Percentiles rank a stretch among this genome's conserved stretches.
phyloP scores from a whole-genome alignment of 2,888 invertebrate genomes.

The Syrphus vitripennis region DNA sequence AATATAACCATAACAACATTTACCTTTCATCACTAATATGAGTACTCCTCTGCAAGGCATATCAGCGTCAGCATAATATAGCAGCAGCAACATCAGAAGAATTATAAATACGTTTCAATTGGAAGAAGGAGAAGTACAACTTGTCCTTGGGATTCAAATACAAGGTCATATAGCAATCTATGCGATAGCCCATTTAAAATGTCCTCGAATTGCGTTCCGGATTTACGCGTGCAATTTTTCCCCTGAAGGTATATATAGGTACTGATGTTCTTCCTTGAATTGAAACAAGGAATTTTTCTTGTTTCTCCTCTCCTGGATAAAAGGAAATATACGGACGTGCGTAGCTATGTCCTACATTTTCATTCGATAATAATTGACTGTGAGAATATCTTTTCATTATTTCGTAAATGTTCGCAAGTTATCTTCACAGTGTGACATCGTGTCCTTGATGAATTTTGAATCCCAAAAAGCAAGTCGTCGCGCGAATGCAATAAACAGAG shows the following conservation, averaged over 20 bases:
- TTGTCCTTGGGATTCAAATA: constrained; percentile 54
- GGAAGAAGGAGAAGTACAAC: constrained; percentile 19
- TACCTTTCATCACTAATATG: constrained; percentile 67
- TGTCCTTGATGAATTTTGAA: constrained; percentile 59
- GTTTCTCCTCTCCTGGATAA: not conserved
- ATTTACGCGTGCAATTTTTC: constrained; percentile 62
- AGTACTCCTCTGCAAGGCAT: not conserved
- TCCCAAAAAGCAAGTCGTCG: constrained; percentile 38
- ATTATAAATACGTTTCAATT: not conserved
- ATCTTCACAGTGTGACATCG: constrained; percentile 77
- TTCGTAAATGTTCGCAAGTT: constrained; percentile 77
- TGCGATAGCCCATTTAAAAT: constrained; percentile 25
- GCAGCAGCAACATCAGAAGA: not conserved
- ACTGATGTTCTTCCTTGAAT: constrained; percentile 4
- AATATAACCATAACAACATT: constrained; percentile 72
- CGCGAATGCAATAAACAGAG: constrained; percentile 67
- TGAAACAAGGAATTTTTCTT: not conserved
- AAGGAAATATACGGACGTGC: not conserved
- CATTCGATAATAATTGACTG: constrained; percentile 64
- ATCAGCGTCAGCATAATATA: not conserved
- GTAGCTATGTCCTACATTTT: constrained; percentile 44
- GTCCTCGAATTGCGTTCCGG: constrained; percentile 66
- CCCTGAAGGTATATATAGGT: not conserved
- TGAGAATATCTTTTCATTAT: constrained; percentile 74
- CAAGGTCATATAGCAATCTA: constrained; percentile 49